Evolutionary conservation across 2,888 invertebrate genomes (phyloP), one percentile per base, ranked within the genome.

Genomic region (Monopis laevigella): DNA sequence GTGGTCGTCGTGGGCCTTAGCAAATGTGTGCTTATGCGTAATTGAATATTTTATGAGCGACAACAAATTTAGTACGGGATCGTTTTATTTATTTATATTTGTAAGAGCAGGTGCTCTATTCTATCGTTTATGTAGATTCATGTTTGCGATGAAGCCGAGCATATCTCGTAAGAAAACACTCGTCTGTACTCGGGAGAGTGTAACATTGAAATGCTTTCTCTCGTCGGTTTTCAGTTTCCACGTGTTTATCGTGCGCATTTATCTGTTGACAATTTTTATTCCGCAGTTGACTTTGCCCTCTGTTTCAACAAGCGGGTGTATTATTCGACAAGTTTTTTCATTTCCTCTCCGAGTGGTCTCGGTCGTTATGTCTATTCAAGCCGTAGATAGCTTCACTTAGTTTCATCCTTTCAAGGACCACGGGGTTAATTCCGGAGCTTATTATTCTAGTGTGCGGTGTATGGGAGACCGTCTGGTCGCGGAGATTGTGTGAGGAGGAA

Each of bases 201-300:
- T 21, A 36, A 36, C 36, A 36, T 36, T 36, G 36, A 36, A 36
- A 36, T 36, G 36, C 36, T 36, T 36, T 36, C 32, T 32, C 32
- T 32, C 14, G 10, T 17, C 17, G 10, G 16, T 17, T 32, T 66
- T 77, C 69, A 71, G 72, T 66, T 64, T 57, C 59, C 62, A 55
- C 68, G 61, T 66, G 78, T 80, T 80, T 72, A 75, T 75, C 80
- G 63, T 80, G 68, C 69, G 69, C 75, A 74, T 80, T 80, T 80
- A 74, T 80, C 77, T 80, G 80, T 80, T 80, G 80, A 80, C 80
- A 71, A 75, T 80, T 80, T 80, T 70, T 77, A 80, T 80, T 80
- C 75, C 68, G 57, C 60, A 57, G 75, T 77, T 77, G 74, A 75
- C 78, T 70, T 77, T 74, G 67, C 70, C 80, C 77, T 78, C 73